These are phyloP conservation scores for Tricholaema leucomelas DNA, from an alignment of 2,113 vertebrate genomes.

Conservation along the genomic window DNA sequence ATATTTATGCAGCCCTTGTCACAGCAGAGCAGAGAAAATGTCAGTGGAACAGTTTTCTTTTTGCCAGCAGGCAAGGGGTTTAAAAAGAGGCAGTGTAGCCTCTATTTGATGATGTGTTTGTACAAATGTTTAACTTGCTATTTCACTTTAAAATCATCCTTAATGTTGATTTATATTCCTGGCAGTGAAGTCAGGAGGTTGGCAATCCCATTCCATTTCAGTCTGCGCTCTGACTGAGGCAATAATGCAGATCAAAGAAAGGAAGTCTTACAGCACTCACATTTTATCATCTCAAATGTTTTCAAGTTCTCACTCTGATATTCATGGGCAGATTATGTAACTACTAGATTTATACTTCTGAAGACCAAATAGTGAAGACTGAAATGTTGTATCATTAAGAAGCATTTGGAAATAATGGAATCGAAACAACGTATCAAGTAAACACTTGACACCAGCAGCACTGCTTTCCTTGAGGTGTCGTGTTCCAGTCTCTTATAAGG, in stretches of 20 bases:
- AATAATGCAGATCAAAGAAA: neutral
- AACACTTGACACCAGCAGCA: neutral
- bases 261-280: neutral
- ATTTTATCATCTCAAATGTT: conserved; percentile 20
- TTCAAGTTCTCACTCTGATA: conserved; percentile 18
- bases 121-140: conserved; percentile 59
- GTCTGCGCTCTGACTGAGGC: conserved; percentile 19
- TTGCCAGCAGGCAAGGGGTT: conserved; percentile 54
- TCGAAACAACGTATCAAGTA: neutral
- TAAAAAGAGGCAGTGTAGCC: conserved; percentile 41
- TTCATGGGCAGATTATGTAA: conserved; percentile 29
- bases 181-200: conserved; percentile 50
- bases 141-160: conserved; percentile 47
- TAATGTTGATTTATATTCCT: conserved; percentile 62
- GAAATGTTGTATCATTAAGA: neutral
- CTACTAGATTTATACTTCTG: neutral
- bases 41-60: conserved; percentile 55
- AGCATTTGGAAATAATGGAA: neutral
- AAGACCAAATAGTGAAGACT: conserved; percentile 4
- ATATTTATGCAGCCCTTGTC: conserved; percentile 56
- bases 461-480: neutral
- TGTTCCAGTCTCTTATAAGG: neutral
- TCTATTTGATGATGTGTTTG: conserved; percentile 55
- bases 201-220: conserved; percentile 36
- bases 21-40: conserved; percentile 40